Evolutionary conservation across 2,113 vertebrate genomes (phyloP).

Genomic region (Tachycineta bicolor): DNA sequence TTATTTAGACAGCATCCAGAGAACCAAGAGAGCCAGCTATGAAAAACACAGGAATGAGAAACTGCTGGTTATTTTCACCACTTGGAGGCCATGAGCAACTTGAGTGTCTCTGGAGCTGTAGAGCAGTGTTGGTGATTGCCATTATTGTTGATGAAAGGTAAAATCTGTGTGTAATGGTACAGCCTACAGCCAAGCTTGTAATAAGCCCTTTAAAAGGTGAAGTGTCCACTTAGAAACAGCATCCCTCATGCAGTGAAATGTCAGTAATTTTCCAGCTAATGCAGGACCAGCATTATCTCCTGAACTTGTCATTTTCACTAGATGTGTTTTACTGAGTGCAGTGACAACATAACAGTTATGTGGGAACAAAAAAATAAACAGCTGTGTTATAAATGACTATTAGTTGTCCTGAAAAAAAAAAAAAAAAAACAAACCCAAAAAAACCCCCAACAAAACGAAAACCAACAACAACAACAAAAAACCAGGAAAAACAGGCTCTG

Average conservation of each 20-base stretch:
- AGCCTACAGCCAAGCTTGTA: constrained; percentile 31
- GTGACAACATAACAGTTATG: constrained; percentile 9
- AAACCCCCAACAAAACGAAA: no score
- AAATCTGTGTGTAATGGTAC: constrained; percentile 42
- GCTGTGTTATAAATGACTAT: not conserved
- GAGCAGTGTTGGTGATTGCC: constrained; percentile 20
- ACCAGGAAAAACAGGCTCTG: not conserved
- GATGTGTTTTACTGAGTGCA: not conserved
- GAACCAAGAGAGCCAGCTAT: not conserved
- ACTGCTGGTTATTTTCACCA: not conserved
- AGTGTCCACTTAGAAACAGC: constrained; percentile 63
- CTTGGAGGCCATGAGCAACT: not conserved
- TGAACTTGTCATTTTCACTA: constrained; percentile 12
- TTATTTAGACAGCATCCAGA: not conserved
- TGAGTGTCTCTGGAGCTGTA: not conserved
- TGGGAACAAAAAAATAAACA: constrained; percentile 15
- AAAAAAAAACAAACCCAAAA: no score
- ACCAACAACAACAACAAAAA: not conserved
- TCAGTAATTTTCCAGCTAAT: constrained; percentile 64
- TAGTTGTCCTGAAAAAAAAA: not conserved
- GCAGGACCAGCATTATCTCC: constrained; percentile 35
- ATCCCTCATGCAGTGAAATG: constrained; percentile 56
- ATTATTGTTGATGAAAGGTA: constrained; percentile 56
- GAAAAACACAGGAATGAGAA: not conserved
- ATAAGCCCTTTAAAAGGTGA: constrained; percentile 72